Evolutionary conservation across 2,797 vertebrate species (phyloP), one percentile per base, ranked within the genome.

Genomic region (Megalops cyprinoides): DNA sequence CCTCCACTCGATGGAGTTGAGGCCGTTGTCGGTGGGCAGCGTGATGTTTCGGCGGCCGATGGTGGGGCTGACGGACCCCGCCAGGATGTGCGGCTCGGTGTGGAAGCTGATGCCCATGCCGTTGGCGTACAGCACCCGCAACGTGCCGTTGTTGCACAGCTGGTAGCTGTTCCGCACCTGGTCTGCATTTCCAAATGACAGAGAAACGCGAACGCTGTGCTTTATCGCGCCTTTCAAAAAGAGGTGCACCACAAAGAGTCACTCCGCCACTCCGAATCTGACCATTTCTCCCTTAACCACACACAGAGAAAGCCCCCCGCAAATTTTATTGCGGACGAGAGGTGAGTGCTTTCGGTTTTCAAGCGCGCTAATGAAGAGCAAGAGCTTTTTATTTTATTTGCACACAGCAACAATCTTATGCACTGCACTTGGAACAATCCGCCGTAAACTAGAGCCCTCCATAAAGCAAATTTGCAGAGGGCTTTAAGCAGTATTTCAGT

Each of bases 101-200:
- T 99, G 98, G 90, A 99, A 99, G 92, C 97, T 99, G 93, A 99
- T 98, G 23, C 96, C 97, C 98, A 99, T 98, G 49, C 98, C 98
- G 23, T 99, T 99, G 88, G 98, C 98, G 25, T 99, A 99, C 97
- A 98, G 96, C 89, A 99, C 98, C 89, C 97, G 94, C 91, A 99
- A 93, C 65, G 98, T 99, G 67, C 98, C 98, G 1, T 99, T 99
- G 89, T 97, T 98, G 88, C 97, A 99, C 87, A 99, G 94, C 93
- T 99, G 98, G 92, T 99, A 99, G 94, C 96, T 99, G 95, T 99
- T 99, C 88, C 98, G 95, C 89, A 99, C 98, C 94, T 99, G 98
- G 94, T 99, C 98, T 99, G 93, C 87, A 53, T 79, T 69, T 78
- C 65, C 65, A 65, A 62, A 48, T 28, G 65, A 39, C 44, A 34